Percentiles rank a stretch among this genome's conserved stretches.
phyloP scores from a whole-genome alignment of 2,113 vertebrate species.

The Corydoras sp. region DNA sequence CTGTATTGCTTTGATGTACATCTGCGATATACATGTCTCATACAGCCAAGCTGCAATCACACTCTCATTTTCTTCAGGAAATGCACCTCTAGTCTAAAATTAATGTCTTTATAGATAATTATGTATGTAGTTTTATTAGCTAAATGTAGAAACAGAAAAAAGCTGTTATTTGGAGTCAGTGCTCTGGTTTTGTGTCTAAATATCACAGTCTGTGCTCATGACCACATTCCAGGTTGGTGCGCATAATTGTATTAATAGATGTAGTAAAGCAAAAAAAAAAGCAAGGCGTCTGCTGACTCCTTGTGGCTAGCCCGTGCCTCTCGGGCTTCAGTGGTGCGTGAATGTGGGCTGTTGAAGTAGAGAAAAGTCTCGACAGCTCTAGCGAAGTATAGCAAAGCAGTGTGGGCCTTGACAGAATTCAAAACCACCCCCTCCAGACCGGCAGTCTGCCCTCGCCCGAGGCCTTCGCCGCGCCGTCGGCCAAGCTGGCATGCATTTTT shows the following conservation, averaged over 20 bases:
- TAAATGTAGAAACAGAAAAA: no score
- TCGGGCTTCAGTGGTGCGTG: conserved; percentile 10
- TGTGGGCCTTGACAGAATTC: conserved; percentile 56
- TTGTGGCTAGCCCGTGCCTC: conserved; percentile 48
- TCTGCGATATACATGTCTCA: no score
- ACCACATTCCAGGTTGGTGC: background rate
- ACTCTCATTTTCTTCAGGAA: no score
- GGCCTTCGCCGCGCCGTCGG: conserved; percentile 3
- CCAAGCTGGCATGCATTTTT: conserved; percentile 40
- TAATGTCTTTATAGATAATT: no score
- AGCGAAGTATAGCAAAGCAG: conserved; percentile 33
- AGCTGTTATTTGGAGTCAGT: no score
- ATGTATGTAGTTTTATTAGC: no score
- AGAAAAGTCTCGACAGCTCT: conserved; percentile 25
- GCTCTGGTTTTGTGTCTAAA: background rate
- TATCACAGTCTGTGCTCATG: background rate
- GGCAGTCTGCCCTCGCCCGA: conserved; percentile 20
- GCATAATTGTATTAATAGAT: conserved; percentile 59
- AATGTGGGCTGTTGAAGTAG: conserved; percentile 19
- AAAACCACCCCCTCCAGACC: conserved; percentile 40
- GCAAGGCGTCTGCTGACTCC: conserved; percentile 52
- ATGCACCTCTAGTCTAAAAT: no score
- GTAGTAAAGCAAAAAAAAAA: conserved; percentile 23
- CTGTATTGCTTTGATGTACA: no score
- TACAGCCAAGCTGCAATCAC: no score